Conservation (phyloP, 2,797 vertebrate species). For the Staurois parvus region DNA sequence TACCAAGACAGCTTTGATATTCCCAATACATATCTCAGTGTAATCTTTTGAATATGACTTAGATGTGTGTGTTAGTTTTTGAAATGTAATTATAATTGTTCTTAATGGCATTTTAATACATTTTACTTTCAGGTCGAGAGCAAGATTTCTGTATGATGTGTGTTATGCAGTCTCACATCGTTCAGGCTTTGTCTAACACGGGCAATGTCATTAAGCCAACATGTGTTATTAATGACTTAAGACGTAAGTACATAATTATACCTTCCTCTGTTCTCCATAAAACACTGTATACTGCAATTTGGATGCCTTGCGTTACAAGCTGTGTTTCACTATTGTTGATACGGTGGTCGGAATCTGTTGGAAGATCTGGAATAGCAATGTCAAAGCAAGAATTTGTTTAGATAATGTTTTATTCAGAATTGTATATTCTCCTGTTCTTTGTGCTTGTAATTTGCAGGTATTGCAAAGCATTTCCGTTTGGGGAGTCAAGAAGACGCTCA, state of each 20-base stretch:
- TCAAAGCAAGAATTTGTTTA: too few relatives aligned
- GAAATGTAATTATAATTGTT: neutral
- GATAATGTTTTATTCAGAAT: too few relatives aligned
- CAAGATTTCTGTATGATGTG: constrained; percentile 99
- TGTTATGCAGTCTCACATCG: constrained; percentile 94
- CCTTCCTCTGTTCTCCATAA: neutral
- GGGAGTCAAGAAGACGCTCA: constrained; percentile 98
- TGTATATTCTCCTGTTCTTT: neutral
- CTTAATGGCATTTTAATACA: neutral
- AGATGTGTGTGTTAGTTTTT: too few relatives aligned
- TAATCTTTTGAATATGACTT: too few relatives aligned
- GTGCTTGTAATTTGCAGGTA: constrained; percentile 76
- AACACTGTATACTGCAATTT: neutral
- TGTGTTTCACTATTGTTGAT: too few relatives aligned
- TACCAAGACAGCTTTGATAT: too few relatives aligned
- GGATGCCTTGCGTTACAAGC: too few relatives aligned
- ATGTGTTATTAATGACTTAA: constrained; percentile 91
- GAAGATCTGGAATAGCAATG: too few relatives aligned
- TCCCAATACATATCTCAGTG: too few relatives aligned
- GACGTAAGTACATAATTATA: constrained; percentile 83
- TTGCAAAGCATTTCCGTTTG: constrained; percentile 94
- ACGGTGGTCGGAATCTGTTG: too few relatives aligned
- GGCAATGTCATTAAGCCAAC: constrained; percentile 93
- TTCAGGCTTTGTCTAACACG: constrained; percentile 91
- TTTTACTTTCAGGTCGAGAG: constrained; percentile 82